A percentile compares a stretch with the other conserved stretches of the same genome.
These are phyloP conservation scores for Tenualosa ilisha DNA, from an alignment of 2,797 vertebrate genomes.

Conservation along the genomic window DNA sequence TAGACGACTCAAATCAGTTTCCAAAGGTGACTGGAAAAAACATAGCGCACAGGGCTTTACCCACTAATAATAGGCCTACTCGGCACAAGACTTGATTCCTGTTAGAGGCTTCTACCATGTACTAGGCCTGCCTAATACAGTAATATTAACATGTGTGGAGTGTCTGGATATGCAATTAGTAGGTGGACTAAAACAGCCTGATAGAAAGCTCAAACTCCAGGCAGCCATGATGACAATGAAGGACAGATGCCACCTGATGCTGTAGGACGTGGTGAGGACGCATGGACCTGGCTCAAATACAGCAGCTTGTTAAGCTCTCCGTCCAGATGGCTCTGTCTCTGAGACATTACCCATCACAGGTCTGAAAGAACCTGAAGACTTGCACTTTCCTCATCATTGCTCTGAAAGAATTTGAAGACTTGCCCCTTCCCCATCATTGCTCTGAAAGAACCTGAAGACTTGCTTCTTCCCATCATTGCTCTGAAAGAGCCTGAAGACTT, in stretches of 20 bases:
- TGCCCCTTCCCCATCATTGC: neutral
- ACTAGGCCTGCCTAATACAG: neutral
- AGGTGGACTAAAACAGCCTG: neutral
- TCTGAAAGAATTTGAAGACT: too few species aligned
- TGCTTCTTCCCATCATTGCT: too few species aligned
- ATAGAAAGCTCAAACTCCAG: neutral
- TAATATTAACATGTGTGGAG: neutral
- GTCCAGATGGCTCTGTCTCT: neutral
- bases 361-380: neutral
- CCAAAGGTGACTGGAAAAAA: neutral
- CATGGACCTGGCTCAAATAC: neutral
- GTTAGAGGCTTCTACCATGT: neutral
- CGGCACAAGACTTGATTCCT: neutral
- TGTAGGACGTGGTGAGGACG: neutral
- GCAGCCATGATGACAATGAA: neutral
- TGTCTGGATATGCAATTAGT: neutral
- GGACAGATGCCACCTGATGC: neutral
- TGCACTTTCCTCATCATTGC: too few species aligned
- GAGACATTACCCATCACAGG: neutral
- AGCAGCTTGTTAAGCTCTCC: neutral
- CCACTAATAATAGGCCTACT: neutral
- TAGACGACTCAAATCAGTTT: neutral
- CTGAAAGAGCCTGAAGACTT: too few species aligned
- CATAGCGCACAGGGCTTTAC: neutral
- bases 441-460: neutral